These are phyloP conservation scores for Pseudochromis fuscus DNA, from an alignment of 2,797 vertebrate species.

Conservation along the genomic window DNA sequence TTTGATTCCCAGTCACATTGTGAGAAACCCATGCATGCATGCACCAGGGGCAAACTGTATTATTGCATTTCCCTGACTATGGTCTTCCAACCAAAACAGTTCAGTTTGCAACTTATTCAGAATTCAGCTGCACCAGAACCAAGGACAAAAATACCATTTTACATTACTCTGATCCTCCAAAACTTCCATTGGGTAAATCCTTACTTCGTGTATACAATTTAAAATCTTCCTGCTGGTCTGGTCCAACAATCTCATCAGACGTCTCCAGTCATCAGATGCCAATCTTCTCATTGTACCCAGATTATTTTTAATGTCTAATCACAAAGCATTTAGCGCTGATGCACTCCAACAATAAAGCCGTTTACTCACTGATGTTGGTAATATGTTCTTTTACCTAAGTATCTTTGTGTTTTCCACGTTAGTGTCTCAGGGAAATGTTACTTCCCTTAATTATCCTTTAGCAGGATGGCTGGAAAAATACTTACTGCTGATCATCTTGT, in stretches of 20 bases:
- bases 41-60: no score
- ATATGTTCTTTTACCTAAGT: not conserved
- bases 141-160: no score
- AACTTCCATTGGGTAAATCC: not conserved
- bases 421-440: no score
- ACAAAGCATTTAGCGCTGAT: no score
- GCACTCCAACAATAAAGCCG: no score
- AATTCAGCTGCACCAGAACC: no score
- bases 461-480: no score
- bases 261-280: not conserved
- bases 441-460: no score
- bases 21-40: not conserved
- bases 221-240: slow-evolving; percentile 1
- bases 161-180: no score
- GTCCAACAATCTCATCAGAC: not conserved
- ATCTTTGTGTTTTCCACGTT: no score
- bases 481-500: not conserved
- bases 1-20: not conserved
- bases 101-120: not conserved
- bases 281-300: not conserved
- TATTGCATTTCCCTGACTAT: not conserved
- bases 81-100: not conserved
- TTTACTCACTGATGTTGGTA: no score
- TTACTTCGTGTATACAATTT: not conserved
- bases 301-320: not conserved